Evolutionary conservation across 1,140 invertebrate genomes (phyloP).

Genomic region (Macrotrachela quadricornifera): DNA sequence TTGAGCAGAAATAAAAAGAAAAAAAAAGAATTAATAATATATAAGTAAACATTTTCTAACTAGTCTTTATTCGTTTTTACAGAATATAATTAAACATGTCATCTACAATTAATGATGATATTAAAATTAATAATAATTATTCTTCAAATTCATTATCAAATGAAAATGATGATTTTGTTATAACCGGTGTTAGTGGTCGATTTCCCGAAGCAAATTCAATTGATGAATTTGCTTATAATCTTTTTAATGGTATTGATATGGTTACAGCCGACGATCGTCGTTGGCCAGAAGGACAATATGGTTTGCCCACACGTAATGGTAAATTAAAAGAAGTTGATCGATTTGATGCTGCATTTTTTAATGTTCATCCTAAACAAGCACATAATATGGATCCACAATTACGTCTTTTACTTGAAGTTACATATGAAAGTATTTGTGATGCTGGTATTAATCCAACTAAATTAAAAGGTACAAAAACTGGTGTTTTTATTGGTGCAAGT

Average conservation of each 20-base stretch:
- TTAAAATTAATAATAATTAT: no score
- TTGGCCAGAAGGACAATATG: constrained; percentile 52
- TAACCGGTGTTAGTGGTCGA: constrained; percentile 66
- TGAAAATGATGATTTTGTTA: constrained; percentile 52
- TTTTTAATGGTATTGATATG: constrained; percentile 63
- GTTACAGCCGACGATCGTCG: constrained; percentile 61
- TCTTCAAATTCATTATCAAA: not conserved
- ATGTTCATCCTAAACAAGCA: constrained; percentile 72
- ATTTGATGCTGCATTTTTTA: constrained; percentile 81
- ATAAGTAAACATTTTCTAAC: no score
- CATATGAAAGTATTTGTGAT: constrained; percentile 80
- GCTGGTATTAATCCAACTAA: constrained; percentile 61
- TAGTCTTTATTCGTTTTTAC: no score
- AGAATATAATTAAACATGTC: no score
- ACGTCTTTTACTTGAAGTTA: constrained; percentile 65
- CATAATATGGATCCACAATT: constrained; percentile 84
- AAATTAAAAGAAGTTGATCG: constrained; percentile 64
- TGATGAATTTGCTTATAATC: constrained; percentile 62
- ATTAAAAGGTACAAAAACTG: constrained; percentile 58
- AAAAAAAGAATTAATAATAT: no score
- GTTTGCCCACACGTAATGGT: constrained; percentile 57
- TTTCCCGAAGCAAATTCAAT: constrained; percentile 65
- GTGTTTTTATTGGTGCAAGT: constrained; percentile 70
- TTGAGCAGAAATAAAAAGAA: no score
- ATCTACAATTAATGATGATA: no score